Percentiles rank a stretch among this genome's conserved stretches.
Evolutionary conservation across 2,797 vertebrate species (phyloP).

Genomic region (Hipposideros larvatus): DNA sequence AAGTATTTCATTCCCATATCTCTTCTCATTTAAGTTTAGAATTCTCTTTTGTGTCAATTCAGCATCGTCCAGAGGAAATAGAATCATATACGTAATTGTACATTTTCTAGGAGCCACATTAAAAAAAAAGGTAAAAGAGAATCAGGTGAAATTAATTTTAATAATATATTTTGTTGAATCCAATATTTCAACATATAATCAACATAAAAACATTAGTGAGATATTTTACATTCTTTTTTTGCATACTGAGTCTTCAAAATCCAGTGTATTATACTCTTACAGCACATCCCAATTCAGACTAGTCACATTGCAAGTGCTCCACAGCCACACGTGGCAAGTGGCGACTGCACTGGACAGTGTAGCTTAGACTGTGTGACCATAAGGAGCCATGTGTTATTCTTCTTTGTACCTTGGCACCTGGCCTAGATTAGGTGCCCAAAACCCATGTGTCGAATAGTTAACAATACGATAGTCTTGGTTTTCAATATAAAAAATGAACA

Average conservation of each 20-base stretch:
- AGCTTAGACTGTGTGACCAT: accelerated
- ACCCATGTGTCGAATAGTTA: not conserved
- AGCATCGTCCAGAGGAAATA: not conserved
- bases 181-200: not conserved
- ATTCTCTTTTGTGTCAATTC: constrained; percentile 8
- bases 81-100: not conserved
- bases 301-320: not conserved
- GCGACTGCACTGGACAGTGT: accelerated
- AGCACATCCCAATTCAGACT: not conserved
- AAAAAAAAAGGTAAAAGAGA: not conserved
- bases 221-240: constrained; percentile 1
- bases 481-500: constrained; percentile 23
- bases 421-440: not conserved
- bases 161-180: not conserved
- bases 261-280: not conserved
- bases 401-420: not conserved
- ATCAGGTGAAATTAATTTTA: constrained; percentile 37
- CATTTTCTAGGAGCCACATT: not conserved
- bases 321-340: not conserved
- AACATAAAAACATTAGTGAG: not conserved
- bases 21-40: not conserved
- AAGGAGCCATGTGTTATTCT: not conserved
- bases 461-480: not conserved
- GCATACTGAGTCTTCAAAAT: not conserved
- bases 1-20: not conserved